Evolutionary conservation across 2,797 vertebrate genomes (phyloP).

Genomic region (Gymnothorax reevesii): DNA sequence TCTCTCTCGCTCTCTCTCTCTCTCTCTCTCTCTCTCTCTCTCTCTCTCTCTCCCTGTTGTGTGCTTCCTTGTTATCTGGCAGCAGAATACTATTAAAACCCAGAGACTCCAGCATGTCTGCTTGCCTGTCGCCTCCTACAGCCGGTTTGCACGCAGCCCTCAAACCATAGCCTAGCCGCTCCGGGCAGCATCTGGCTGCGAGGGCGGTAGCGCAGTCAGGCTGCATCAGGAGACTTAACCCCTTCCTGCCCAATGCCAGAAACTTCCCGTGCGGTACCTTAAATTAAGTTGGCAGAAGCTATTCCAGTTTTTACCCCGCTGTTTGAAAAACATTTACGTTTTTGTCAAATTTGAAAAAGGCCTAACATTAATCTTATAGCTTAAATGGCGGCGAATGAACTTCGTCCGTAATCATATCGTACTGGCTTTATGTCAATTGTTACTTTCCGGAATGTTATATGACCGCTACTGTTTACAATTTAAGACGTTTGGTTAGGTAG

Average conservation of each 20-base stretch:
- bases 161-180: conserved; percentile 55
- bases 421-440: not conserved
- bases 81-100: conserved; percentile 82
- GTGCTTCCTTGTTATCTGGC: conserved; percentile 73
- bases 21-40: conserved; percentile 15
- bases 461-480: not conserved
- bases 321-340: not conserved
- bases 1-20: not conserved
- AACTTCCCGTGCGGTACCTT: not conserved
- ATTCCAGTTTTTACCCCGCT: not conserved
- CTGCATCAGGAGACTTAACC: conserved; percentile 48
- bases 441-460: not conserved
- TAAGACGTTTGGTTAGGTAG: too few species aligned
- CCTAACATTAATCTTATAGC: not conserved
- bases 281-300: not conserved
- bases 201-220: conserved; percentile 34
- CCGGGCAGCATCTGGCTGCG: conserved; percentile 27
- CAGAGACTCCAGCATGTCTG: conserved; percentile 87
- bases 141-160: conserved; percentile 73
- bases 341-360: not conserved
- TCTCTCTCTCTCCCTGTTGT: conserved; percentile 38
- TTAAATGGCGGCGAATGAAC: too few species aligned
- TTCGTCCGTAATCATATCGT: not conserved
- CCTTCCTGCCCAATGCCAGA: conserved; percentile 26
- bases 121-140: conserved; percentile 72